A percentile compares a stretch with the other conserved stretches of the same genome.
Evolutionary conservation across 92 coral and sea anemone genomes (phyloP).

Genomic region (Micromussa lordhowensis): DNA sequence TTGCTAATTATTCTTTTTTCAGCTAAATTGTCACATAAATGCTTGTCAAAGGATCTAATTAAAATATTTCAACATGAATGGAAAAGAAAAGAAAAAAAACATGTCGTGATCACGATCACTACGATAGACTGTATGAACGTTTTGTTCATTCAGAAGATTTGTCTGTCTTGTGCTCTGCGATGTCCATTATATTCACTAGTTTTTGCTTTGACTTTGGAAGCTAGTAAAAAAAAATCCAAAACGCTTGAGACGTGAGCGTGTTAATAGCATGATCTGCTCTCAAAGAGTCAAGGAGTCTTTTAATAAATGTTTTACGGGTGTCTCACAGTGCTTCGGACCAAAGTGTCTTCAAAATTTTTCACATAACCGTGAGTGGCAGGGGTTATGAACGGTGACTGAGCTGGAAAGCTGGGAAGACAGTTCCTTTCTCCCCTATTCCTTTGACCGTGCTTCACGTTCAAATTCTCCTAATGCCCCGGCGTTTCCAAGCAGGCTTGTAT

Average conservation of each 20-base stretch:
- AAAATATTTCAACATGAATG: background rate
- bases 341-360: background rate
- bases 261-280: background rate
- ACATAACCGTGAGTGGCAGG: background rate
- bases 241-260: background rate
- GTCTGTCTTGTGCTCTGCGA: background rate
- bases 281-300: background rate
- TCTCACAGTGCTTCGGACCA: background rate
- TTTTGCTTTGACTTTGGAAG: background rate
- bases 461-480: too few relatives aligned
- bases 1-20: background rate
- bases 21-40: background rate
- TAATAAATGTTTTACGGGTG: background rate
- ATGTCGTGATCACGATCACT: background rate
- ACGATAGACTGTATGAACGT: background rate
- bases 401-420: background rate
- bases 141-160: background rate
- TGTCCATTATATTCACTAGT: too few relatives aligned
- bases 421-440: too few relatives aligned
- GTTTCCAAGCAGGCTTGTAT: too few relatives aligned
- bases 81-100: background rate
- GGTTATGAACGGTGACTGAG: background rate
- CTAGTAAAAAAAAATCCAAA: background rate
- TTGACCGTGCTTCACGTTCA: too few relatives aligned
- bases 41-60: conserved; percentile 6